Conservation (phyloP, 2,113 vertebrate genomes). For the Laticauda colubrina region DNA sequence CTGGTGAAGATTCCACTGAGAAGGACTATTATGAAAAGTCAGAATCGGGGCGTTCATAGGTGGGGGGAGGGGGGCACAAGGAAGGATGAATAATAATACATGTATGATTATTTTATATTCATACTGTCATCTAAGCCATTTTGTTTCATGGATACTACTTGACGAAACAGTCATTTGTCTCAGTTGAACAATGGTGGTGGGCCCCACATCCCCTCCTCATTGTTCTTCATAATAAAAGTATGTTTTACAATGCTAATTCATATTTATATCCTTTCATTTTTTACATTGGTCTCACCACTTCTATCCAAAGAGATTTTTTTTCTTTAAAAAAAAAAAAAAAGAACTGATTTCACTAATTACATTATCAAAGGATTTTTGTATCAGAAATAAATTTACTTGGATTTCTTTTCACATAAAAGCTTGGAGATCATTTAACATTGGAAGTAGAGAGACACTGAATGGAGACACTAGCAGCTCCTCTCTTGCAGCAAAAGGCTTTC, state of each 20-base stretch:
- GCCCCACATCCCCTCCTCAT: neutral
- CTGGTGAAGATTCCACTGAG: neutral
- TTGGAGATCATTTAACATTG: slow-evolving; percentile 86
- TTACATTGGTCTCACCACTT: neutral
- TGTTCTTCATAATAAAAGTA: neutral
- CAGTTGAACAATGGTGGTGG: neutral
- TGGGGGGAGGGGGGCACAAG: neutral
- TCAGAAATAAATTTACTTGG: neutral
- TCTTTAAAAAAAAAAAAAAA: neutral
- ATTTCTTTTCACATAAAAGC: slow-evolving; percentile 75
- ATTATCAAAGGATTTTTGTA: slow-evolving; percentile 27
- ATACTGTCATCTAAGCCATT: neutral
- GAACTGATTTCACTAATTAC: slow-evolving; percentile 1
- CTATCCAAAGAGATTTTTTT: neutral
- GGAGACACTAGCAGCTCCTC: slow-evolving; percentile 87
- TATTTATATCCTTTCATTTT: neutral
- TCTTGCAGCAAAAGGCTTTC: slow-evolving; percentile 94
- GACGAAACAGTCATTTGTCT: neutral
- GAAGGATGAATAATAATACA: neutral
- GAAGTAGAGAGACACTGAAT: slow-evolving; percentile 81
- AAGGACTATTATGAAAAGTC: neutral
- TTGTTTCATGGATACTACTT: neutral
- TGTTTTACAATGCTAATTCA: neutral
- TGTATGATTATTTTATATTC: neutral
- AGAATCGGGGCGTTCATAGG: neutral